Evolutionary conservation across 2,888 invertebrate genomes (phyloP), one percentile per base, ranked within the genome.

Genomic region (Acanthopleura granulata): DNA sequence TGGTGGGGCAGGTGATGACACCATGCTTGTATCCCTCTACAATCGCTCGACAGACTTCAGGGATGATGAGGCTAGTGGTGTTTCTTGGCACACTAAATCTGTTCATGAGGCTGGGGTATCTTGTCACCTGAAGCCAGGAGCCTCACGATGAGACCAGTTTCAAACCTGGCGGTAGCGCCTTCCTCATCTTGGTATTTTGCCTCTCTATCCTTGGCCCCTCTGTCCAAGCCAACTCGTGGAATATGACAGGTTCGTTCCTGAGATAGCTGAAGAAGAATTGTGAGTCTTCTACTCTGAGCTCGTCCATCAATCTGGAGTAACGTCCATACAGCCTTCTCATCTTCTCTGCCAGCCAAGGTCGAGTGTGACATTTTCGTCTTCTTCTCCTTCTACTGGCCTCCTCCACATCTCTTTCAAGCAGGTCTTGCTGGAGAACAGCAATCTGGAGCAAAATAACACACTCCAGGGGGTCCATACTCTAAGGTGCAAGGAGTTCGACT

Each of bases 41-140:
- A 29, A 79, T 79, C 61, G 78, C 78, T 25, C 76, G 66, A 71
- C 81, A 82, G 27, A 79, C 82, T 73, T 81, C 82, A 66, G 74
- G 61, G 16, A 82, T 76, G 9, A 78, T 62, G n/a, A 80, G 30
- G 49, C 75, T 75, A 12, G 75, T 72, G 71, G 80, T 80, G 77
- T 81, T 82, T 73, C 80, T 72, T 3, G 79, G 78, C 12, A 80
- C 81, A 61, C 80, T 76, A 77, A 75, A 81, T 18, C 62, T 77
- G 62, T 57, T 81, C 76, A 74, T 25, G 76, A 83, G 76, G 61
- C 62, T 51, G 29, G 51, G 16, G 76, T 81, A 81, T n/a, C 29
- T 73, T 77, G 49, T 62, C 30, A n/a, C 80, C 80, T 71, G 76
- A 77, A 3, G n/a, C n/a, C n/a, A n/a, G n/a, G n/a, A n/a, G n/a